Evolutionary conservation across 1,140 invertebrate species (phyloP), one percentile per base, ranked within the genome.

Genomic region (Nilaparvata lugens): DNA sequence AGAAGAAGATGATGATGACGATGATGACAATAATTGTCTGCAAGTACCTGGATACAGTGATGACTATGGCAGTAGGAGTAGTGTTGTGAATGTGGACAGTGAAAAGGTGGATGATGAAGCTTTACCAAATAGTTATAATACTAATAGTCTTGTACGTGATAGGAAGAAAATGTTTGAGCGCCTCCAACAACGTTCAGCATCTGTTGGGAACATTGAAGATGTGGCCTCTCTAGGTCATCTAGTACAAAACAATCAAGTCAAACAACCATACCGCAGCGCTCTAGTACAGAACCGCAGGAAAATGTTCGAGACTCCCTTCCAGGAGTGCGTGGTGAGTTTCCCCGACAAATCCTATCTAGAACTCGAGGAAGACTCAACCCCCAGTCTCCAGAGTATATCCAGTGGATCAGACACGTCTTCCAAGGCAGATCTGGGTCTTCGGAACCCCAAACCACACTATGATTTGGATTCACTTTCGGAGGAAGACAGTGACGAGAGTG

Each of bases 331-430:
- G 13, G 25, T n/a, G 13, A 21, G 4, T 53, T 21, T 21, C n/a
- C 25, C 53, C 14, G 58, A 52, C 7, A 60, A 60, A 60, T 35
- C 42, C 18, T 60, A 60, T 38, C 7, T 60, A 1, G 58, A 65
- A n/a, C 54, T 65, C 25, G 67, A 69, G 35, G 66, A 69, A 51
- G 66, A 67, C 38, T 66, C 67, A 0, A 68, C 67, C 16, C 67
- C 67, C 7, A 68, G 66, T 51, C 35, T 69, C 16, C 68, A 69
- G 55, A 69, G 68, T 56, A 67, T 69, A 40, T 69, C 68, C 11
- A 65, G 63, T 19, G 65, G 66, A 0, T 65, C 64, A 6, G 66
- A 67, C 48, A 63, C 42, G 7, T 67, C 59, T 14, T 28, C 42
- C 1, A 18, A 21, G 9, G 38, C 23, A 19, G 35, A 56, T 16